Base-by-base conservation (phyloP, 2,113 vertebrate genomes). In the Cyprinus carpio region DNA sequence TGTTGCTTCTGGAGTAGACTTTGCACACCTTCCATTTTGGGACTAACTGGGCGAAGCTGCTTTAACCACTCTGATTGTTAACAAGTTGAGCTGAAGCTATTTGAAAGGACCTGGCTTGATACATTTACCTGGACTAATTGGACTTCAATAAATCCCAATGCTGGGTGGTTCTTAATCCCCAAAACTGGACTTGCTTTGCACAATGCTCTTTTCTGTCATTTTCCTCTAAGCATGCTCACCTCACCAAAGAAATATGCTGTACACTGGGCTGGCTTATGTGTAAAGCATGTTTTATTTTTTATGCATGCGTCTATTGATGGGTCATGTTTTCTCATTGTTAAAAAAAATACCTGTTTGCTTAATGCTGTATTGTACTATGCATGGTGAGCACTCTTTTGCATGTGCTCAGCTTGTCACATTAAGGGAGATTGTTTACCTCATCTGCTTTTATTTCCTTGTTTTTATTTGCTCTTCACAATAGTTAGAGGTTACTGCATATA, bases 401-500 rank as follows among this genome's bases (percentile, higher is more conserved):
- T 94, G 94, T 81, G 34, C 43, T 83, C 89, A 87, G 86, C 86
- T 88, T 83, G 85, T 88, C 81, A 74, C 87, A 89, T 89, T 89
- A 81, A 84, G 88, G 62, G 56, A 87, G 74, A 89, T 58, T 72
- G 72, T 83, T 69, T 16, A 69, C 77, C 72, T 90, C 43, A 71
- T 85, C 83, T 75, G 84, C 87, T 64, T 65, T 29, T 51, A 31
- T 84, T 34, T 87, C 16, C 51, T 15, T 54, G 34, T 85, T 86
- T 76, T 25, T 77, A 16, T 49, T 87, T 85, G 6, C 29, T 78
- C 12, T 75, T 88, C 89, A 89, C 88, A 77, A 64, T 83, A 85
- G 84, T 88, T 79, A 9, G 88, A 90, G 87, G 91, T 90, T 87
- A 91, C 92, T 94, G 93, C 93, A 94, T 93, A 94, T 93, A 94